These are phyloP conservation scores for Drosophila ohnishii DNA, from an alignment of 1,140 invertebrate genomes.

Conservation along the genomic window DNA sequence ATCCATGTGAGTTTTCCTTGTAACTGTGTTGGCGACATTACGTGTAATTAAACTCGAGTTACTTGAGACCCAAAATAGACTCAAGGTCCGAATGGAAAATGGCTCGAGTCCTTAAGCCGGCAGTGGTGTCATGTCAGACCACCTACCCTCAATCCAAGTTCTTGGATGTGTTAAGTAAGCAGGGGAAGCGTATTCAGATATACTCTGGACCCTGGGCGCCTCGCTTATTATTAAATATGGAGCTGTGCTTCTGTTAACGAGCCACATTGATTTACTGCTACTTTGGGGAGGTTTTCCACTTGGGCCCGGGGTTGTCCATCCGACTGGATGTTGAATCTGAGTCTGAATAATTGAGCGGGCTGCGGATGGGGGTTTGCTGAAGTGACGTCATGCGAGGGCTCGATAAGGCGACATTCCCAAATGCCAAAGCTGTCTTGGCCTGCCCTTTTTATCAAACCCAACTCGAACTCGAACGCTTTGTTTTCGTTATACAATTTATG, in stretches of 20 bases:
- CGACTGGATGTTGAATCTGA: constrained; percentile 26
- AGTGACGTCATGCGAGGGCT: constrained; percentile 66
- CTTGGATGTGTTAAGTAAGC: constrained; percentile 30
- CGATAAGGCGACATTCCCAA: constrained; percentile 56
- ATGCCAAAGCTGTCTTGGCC: constrained; percentile 44
- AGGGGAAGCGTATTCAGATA: constrained; percentile 7
- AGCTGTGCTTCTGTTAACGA: constrained; percentile 8
- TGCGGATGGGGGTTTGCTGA: constrained; percentile 2
- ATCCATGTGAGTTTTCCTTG: constrained; percentile 19
- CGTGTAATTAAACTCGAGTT: constrained; percentile 50
- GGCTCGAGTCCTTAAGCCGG: constrained; percentile 31
- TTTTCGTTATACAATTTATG: constrained; percentile 77
- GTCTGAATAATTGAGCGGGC: constrained; percentile 56
- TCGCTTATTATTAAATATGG: constrained; percentile 14
- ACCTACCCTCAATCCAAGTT: not conserved
- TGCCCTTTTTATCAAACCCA: constrained; percentile 50
- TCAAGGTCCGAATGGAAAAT: constrained; percentile 40
- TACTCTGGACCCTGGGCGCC: not conserved
- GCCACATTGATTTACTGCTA: constrained; percentile 32
- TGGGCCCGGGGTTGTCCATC: constrained; percentile 29
- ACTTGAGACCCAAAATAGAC: constrained; percentile 41
- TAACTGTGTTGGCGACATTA: constrained; percentile 27
- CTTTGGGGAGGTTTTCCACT: constrained; percentile 27
- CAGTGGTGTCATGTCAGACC: constrained; percentile 12
- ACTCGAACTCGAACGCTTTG: constrained; percentile 39